These are phyloP conservation scores for Scaptomyza parva DNA, from an alignment of 2,888 invertebrate genomes.

Conservation along the genomic window DNA sequence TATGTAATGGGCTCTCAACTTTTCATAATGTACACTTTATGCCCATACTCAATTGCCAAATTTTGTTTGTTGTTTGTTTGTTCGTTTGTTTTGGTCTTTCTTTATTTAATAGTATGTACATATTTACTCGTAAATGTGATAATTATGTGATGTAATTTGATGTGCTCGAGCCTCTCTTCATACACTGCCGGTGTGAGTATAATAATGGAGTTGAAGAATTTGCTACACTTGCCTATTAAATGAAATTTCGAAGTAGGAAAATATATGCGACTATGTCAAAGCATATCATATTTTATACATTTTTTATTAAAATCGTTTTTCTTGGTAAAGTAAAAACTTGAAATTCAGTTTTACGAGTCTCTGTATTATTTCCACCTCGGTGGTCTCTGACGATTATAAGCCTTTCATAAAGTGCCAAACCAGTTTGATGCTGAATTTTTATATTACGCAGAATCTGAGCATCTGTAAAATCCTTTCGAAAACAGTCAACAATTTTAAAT, in stretches of 20 bases:
- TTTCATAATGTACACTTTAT: constrained; percentile 29
- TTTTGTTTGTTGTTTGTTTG: constrained; percentile 55
- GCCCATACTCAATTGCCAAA: constrained; percentile 62
- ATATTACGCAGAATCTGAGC: background rate
- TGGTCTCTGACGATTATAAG: background rate
- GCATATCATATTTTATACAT: no score
- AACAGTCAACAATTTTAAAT: background rate
- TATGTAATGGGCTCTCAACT: constrained; percentile 58
- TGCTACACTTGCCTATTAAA: background rate
- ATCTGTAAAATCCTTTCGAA: background rate
- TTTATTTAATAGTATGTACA: constrained; percentile 5
- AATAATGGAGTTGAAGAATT: constrained; percentile 7
- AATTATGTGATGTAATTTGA: constrained; percentile 56
- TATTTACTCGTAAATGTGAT: constrained; percentile 54
- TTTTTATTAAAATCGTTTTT: no score
- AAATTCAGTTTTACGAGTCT: background rate
- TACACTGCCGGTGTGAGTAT: constrained; percentile 13
- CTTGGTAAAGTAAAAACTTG: no score
- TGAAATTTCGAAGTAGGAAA: background rate
- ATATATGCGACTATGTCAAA: no score
- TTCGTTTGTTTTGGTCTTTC: constrained; percentile 38
- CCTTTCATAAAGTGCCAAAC: background rate
- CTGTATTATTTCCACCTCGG: background rate
- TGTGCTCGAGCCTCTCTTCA: constrained; percentile 14
- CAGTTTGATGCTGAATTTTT: background rate